Evolutionary conservation across 2,113 vertebrate genomes (phyloP).

Genomic region (Verasper variegatus): DNA sequence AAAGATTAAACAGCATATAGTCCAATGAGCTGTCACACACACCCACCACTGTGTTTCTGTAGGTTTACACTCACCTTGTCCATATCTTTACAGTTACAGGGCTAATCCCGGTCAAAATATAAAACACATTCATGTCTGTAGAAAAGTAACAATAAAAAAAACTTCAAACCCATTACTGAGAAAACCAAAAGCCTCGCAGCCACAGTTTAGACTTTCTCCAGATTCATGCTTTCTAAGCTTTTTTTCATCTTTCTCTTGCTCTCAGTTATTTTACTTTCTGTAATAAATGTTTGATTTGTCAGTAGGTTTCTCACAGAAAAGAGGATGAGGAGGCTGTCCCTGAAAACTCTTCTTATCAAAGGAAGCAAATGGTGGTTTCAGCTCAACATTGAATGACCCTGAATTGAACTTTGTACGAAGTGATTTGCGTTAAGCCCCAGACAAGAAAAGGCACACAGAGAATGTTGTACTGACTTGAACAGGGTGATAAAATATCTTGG

Average conservation of each 20-base stretch:
- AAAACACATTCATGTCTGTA: background rate
- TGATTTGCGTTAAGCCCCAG: background rate
- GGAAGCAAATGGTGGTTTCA: constrained; percentile 18
- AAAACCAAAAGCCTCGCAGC: too few species aligned
- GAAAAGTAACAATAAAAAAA: background rate
- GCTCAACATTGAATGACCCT: background rate
- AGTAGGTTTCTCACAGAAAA: background rate
- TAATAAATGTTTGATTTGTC: constrained; percentile 34
- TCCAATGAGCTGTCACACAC: constrained; percentile 42
- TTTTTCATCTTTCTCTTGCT: constrained; percentile 1
- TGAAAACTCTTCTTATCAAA: constrained; percentile 5
- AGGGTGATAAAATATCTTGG: background rate
- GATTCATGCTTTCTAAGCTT: constrained; percentile 2
- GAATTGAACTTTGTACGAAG: background rate
- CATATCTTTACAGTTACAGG: constrained; percentile 12
- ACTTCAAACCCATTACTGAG: background rate
- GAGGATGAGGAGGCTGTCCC: background rate
- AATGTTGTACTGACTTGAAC: constrained; percentile 1
- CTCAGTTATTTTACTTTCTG: constrained; percentile 31
- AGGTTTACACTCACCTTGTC: constrained; percentile 12
- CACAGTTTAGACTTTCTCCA: constrained; percentile 1
- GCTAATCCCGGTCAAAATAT: constrained; percentile 14
- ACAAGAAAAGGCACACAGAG: constrained; percentile 2
- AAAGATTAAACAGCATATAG: constrained; percentile 31
- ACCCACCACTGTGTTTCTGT: background rate